Evolutionary conservation across 2,797 vertebrate genomes (phyloP).

Genomic region (Aldrovandia affinis): DNA sequence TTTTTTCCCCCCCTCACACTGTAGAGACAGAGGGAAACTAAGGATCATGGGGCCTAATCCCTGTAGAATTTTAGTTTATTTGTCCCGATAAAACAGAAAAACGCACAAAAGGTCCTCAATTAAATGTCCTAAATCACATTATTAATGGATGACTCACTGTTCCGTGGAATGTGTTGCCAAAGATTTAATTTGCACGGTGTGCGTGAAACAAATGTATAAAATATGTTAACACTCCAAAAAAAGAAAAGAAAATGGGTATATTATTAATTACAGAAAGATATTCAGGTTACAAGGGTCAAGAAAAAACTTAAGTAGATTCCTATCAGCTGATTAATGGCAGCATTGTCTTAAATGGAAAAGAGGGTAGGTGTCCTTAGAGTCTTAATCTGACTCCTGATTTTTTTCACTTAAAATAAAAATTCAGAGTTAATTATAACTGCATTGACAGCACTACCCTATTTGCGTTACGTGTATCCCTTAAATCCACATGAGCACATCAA

Average conservation of each 20-base stretch:
- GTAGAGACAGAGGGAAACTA: conserved; percentile 41
- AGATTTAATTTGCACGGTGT: neutral
- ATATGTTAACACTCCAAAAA: neutral
- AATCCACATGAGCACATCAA: conserved; percentile 7
- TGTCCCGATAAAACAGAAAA: conserved; percentile 37
- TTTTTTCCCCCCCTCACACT: conserved; percentile 4
- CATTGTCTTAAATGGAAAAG: conserved; percentile 46
- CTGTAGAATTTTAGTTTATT: conserved; percentile 60
- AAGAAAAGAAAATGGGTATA: neutral
- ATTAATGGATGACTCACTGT: neutral
- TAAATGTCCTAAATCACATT: neutral
- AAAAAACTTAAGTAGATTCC: neutral
- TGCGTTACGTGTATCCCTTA: neutral
- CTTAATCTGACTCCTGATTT: conserved; percentile 38
- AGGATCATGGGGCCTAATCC: conserved; percentile 48
- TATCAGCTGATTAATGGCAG: conserved; percentile 53
- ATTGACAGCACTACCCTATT: neutral
- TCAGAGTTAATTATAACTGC: neutral
- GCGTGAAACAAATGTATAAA: neutral
- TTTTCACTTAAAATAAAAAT: conserved; percentile 43
- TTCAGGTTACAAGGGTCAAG: neutral
- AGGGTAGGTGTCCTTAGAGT: conserved; percentile 34
- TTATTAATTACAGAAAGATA: conserved; percentile 6
- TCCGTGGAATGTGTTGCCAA: neutral
- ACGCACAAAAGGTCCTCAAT: neutral